Evolutionary conservation across 2,888 invertebrate species (phyloP).

Genomic region (Hirtodrosophila cameraria): DNA sequence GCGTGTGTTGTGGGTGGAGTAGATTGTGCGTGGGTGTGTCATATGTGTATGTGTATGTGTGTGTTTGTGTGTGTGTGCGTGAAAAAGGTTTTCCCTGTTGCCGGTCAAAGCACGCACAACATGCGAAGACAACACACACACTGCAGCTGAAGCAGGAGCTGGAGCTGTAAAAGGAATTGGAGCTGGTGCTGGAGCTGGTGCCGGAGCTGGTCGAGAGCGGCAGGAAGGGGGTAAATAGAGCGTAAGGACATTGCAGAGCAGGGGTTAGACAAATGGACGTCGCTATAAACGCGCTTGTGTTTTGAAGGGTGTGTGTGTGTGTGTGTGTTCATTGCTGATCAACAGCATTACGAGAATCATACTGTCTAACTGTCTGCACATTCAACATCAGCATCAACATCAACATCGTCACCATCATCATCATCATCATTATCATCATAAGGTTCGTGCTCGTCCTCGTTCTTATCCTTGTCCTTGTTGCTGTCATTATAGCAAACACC

Average conservation of each 20-base stretch:
- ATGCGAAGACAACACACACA: conserved; percentile 18
- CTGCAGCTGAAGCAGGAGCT: not conserved
- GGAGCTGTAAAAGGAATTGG: too few relatives aligned
- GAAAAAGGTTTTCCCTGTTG: conserved; percentile 56
- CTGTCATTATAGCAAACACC: conserved; percentile 71
- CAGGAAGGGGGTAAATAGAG: too few relatives aligned
- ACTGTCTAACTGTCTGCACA: conserved; percentile 13
- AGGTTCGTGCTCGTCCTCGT: conserved; percentile 6
- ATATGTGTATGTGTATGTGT: conserved; percentile 2
- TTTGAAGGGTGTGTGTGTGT: conserved; percentile 59
- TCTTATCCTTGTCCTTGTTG: conserved; percentile 23
- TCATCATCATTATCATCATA: conserved; percentile 6
- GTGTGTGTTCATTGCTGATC: conserved; percentile 65
- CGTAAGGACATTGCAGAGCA: not conserved
- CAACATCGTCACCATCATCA: conserved; percentile 12
- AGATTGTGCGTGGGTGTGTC: conserved; percentile 51
- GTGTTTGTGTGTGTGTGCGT: conserved; percentile 37
- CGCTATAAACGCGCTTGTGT: conserved; percentile 45
- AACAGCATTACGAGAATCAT: conserved; percentile 65
- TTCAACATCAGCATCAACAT: conserved; percentile 12
- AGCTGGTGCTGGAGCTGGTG: not conserved
- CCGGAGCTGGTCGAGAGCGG: not conserved
- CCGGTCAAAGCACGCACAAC: conserved; percentile 47
- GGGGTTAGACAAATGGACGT: conserved; percentile 70
- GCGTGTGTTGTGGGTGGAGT: not conserved